Conservation (phyloP, 2,888 invertebrate genomes). For the Ceraclea dissimilis region DNA sequence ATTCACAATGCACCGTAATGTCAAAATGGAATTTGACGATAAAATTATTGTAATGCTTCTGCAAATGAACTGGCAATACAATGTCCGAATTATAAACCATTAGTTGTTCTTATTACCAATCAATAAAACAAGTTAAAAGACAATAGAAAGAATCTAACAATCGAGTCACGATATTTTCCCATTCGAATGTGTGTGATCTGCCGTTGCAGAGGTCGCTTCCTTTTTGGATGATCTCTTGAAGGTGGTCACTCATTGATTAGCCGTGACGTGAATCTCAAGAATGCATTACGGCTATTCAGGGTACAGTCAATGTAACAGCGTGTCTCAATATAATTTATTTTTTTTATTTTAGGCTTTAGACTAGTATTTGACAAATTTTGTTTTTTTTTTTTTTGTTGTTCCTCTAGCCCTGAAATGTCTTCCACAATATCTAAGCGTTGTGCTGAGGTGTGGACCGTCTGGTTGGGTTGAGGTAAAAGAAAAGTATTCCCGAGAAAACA, state of each 20-base stretch:
- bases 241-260: constrained; percentile 22
- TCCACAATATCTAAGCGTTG: too few species aligned
- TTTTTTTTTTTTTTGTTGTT: too few species aligned
- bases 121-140: background rate
- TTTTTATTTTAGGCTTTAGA: too few species aligned
- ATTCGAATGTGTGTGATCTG: background rate
- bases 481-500: too few species aligned
- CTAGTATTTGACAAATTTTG: too few species aligned
- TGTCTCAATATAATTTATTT: too few species aligned
- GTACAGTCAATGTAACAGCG: background rate
- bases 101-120: too few species aligned
- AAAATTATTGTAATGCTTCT: background rate
- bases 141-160: constrained; percentile 2
- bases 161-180: constrained; percentile 2
- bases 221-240: constrained; percentile 11
- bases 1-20: background rate
- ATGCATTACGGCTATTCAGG: constrained; percentile 6
- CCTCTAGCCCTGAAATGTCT: too few species aligned
- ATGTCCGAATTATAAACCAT: background rate
- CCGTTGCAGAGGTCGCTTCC: constrained; percentile 10
- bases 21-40: background rate
- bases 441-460: too few species aligned
- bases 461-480: too few species aligned
- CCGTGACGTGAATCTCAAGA: constrained; percentile 16
- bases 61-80: background rate